Base-by-base conservation (phyloP, 2,888 invertebrate species). In the Sinotaia quadrata region DNA sequence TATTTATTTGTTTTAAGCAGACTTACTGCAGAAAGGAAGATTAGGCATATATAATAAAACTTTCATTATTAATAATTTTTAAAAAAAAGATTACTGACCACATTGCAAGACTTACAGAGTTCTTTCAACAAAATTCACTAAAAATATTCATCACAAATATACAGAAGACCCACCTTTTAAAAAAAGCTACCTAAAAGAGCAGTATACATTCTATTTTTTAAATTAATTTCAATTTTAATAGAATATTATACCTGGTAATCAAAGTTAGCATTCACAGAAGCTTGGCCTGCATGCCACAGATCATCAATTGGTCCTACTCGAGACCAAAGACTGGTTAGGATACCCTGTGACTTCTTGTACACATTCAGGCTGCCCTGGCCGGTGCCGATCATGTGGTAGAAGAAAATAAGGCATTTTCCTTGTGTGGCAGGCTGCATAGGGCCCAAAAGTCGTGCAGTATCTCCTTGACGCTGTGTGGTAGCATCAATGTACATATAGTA, bases 331-430 rank as follows among this genome's bases (percentile, higher is more conserved):
- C 71, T 61, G 7, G 72, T 69, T 21, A 80, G 63, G 2, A 59
- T 67, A 18, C 63, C 71, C 36, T 77, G 75, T 12, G 62, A 27
- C 47, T 57, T 66, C 29, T 37, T 18, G 54, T 78, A 81, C 31
- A 85, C 75, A 61, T 77, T 81, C 34, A 85, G 71, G 2, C 78
- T 77, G 21, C 82, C 84, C 15, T 81, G 78, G 12, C 80, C 75
- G 4, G 62, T 24, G 15, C 87, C 86, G 58, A 75, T 76, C 85
- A 85, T 85, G 77, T 85, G 80, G 68, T 84, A 86, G 77, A 72
- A 85, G 77, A 85, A 85, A 7, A 75, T 74, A 61, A 86, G 68
- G 63, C 86, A 86, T 24, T 75, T 69, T 2, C 79, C 81, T 27
- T 67, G 66, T 8, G 82, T 79, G 36, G 78, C 73, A 18, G 72